phyloP scores from a whole-genome alignment of 2,888 invertebrate genomes.

The Agrochola litura region DNA sequence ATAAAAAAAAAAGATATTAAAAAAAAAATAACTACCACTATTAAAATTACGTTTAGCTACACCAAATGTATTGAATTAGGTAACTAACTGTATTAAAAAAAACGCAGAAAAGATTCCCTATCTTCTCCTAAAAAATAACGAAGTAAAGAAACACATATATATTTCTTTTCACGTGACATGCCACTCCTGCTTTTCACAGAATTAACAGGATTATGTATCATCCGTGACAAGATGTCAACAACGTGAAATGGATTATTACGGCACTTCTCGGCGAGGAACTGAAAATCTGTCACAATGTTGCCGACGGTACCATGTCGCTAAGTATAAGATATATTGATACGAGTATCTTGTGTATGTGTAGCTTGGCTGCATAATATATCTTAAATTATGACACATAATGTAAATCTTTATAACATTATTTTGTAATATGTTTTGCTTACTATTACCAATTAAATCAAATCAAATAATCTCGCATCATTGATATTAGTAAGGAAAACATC shows the following conservation, averaged over 20 bases:
- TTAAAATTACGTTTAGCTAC: no score
- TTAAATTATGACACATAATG: constrained; percentile 10
- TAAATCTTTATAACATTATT: not conserved
- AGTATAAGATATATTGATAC: constrained; percentile 25
- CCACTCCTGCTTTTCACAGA: constrained; percentile 24
- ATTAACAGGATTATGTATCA: constrained; percentile 53
- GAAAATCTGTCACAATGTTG: constrained; percentile 53
- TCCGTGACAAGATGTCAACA: constrained; percentile 50
- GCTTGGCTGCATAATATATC: constrained; percentile 14
- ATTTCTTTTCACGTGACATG: not conserved
- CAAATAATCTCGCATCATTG: not conserved
- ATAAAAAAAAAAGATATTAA: no score
- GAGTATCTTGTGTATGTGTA: constrained; percentile 5
- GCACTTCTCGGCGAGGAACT: constrained; percentile 13
- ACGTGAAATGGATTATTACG: constrained; percentile 56
- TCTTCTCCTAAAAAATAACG: not conserved
- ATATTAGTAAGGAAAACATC: not conserved
- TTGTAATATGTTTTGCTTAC: not conserved
- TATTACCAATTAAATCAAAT: constrained; percentile 1
- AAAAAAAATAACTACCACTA: no score
- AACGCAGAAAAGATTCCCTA: not conserved
- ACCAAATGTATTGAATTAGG: no score
- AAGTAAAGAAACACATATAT: constrained; percentile 12
- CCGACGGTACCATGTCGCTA: not conserved
- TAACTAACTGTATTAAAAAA: not conserved